phyloP scores from a whole-genome alignment of 1,140 invertebrate species.

The Rhagoletis pomonella region DNA sequence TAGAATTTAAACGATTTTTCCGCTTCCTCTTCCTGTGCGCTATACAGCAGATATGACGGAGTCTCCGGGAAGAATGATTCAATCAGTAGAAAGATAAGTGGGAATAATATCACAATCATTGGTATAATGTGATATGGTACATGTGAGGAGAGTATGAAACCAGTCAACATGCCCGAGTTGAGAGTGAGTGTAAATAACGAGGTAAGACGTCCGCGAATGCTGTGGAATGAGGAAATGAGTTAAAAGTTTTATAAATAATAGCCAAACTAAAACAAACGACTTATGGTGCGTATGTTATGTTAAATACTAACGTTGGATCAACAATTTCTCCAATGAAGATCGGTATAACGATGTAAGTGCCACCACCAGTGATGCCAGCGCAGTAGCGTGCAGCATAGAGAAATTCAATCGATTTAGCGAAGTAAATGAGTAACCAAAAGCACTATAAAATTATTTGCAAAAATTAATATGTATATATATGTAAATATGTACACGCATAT shows the following conservation, averaged over 20 bases:
- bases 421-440: conserved; percentile 68
- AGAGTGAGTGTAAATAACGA: conserved; percentile 65
- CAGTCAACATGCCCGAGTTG: conserved; percentile 66
- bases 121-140: conserved; percentile 68
- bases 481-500: background rate
- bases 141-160: conserved; percentile 65
- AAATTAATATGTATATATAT: background rate
- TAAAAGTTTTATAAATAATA: background rate
- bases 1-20: conserved; percentile 65
- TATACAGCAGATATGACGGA: conserved; percentile 65
- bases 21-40: conserved; percentile 60
- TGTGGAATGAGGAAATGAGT: conserved; percentile 51
- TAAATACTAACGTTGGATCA: conserved; percentile 64
- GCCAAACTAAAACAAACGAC: background rate
- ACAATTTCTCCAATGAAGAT: conserved; percentile 72
- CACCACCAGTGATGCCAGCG: conserved; percentile 71
- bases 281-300: background rate
- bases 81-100: conserved; percentile 61
- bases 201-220: conserved; percentile 67
- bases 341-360: conserved; percentile 66
- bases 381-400: conserved; percentile 73
- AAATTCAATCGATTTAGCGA: conserved; percentile 65
- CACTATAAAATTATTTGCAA: conserved; percentile 57
- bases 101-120: conserved; percentile 61
- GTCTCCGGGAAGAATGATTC: conserved; percentile 65